Evolutionary conservation across 2,113 vertebrate species (phyloP), one percentile per base, ranked within the genome.

Genomic region (Neogale vison): DNA sequence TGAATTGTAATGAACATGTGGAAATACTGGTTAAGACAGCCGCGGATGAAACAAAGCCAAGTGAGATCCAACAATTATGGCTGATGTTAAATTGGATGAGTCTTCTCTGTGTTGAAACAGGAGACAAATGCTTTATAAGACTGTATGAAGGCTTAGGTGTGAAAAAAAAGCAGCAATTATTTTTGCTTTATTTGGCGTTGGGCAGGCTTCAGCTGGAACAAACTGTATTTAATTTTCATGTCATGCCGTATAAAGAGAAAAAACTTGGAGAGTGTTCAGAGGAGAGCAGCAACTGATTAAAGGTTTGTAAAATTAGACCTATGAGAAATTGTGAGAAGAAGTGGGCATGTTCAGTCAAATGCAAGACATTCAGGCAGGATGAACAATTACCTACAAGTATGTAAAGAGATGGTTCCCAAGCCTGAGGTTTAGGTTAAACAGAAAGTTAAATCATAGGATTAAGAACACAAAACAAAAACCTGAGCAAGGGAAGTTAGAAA

Each of bases 101-200:
- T 82, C 17, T n/a, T 71, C 50, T 69, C 74, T 74, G 2, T 89
- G 67, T 29, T 87, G 57, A 95, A 95, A 97, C 7, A n/a, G 55
- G 50, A 89, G 26, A 47, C 36, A 83, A 50, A 65, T 26, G 50
- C 21, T 63, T 95, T 59, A 65, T 26, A 93, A 90, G 65, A 69
- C 6, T 84, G 12, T 29, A 81, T 84, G 65, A 84, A 97, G 88
- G 50, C 77, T 52, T 57, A 34, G 23, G n/a, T 92, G 45, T 67
- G 42, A 90, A 93, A 91, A 94, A 76, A 57, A 18, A n/a, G 23
- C 63, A 80, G 86, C 39, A 74, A 92, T 90, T 92, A 89, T 57
- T 96, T 90, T 89, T 93, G 77, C 74, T 97, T 96, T 92, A 90
- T 55, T 97, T 97, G 96, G 95, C 95, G 90, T 0, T 96, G 87